A percentile compares a stretch with the other conserved stretches of the same genome.
Conservation (phyloP, 2,888 invertebrate genomes). For the Calameuta idolon region DNA sequence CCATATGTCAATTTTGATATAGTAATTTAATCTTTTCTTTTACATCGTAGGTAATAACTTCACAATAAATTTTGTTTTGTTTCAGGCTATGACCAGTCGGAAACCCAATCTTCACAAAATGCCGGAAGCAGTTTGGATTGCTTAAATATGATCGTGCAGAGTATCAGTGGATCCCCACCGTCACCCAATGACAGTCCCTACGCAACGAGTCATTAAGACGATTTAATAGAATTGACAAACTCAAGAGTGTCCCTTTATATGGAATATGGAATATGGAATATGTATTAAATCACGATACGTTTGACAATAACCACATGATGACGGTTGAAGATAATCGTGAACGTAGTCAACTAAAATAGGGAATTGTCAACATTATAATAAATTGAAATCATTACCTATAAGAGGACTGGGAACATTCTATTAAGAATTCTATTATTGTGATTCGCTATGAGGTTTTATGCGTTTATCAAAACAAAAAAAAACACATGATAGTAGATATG, state of each 20-base stretch:
- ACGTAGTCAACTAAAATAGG: not conserved
- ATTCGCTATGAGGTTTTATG: not conserved
- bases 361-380: not conserved
- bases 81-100: slow-evolving; percentile 56
- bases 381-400: not conserved
- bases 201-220: slow-evolving; percentile 46
- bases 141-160: slow-evolving; percentile 79
- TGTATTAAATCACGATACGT: not conserved
- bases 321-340: not conserved
- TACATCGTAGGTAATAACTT: not conserved
- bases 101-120: slow-evolving; percentile 52
- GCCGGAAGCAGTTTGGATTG: slow-evolving; percentile 75
- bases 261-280: not conserved
- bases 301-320: not conserved
- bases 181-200: slow-evolving; percentile 49
- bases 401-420: not conserved
- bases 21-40: not conserved
- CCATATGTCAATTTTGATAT: not conserved
- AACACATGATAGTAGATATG: not conserved
- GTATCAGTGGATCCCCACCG: slow-evolving; percentile 69
- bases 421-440: not conserved
- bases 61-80: slow-evolving; percentile 25
- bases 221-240: not conserved
- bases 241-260: not conserved
- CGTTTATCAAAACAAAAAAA: not conserved